A percentile compares a stretch with the other conserved stretches of the same genome.
Evolutionary conservation across 2,113 vertebrate genomes (phyloP).

Genomic region (Gopherus evgoodei): DNA sequence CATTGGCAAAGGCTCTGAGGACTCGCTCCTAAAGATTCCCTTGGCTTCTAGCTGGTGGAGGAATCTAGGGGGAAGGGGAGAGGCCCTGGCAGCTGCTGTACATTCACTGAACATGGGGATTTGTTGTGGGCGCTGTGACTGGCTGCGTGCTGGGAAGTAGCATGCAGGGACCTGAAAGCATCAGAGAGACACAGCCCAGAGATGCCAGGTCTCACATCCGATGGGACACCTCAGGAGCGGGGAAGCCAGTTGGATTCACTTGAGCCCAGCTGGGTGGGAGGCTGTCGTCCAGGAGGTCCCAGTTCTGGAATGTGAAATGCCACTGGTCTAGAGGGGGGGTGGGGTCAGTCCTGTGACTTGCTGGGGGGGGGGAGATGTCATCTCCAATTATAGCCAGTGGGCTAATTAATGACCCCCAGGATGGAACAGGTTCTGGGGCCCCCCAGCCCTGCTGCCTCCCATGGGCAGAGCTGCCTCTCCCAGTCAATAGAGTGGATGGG

Average conservation of each 20-base stretch:
- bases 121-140: background rate
- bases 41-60: background rate
- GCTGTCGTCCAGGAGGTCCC: no score
- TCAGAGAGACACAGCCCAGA: background rate
- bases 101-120: background rate
- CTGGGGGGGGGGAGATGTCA: no score
- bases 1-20: rapidly evolving
- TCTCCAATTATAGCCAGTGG: no score
- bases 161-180: rapidly evolving
- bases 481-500: no score
- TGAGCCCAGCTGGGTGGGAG: background rate
- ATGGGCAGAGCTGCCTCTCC: no score
- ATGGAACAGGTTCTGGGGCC: no score
- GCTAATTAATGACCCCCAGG: no score
- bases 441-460: no score
- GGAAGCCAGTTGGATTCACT: background rate
- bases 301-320: no score
- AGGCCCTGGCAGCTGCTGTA: rapidly evolving
- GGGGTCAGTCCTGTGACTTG: no score
- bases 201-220: background rate
- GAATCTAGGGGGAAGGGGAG: rapidly evolving
- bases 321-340: no score
- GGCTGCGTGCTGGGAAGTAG: background rate
- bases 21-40: background rate
- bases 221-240: rapidly evolving